These are phyloP conservation scores for Hedychridium roseum DNA, from an alignment of 2,888 invertebrate species.

Conservation along the genomic window DNA sequence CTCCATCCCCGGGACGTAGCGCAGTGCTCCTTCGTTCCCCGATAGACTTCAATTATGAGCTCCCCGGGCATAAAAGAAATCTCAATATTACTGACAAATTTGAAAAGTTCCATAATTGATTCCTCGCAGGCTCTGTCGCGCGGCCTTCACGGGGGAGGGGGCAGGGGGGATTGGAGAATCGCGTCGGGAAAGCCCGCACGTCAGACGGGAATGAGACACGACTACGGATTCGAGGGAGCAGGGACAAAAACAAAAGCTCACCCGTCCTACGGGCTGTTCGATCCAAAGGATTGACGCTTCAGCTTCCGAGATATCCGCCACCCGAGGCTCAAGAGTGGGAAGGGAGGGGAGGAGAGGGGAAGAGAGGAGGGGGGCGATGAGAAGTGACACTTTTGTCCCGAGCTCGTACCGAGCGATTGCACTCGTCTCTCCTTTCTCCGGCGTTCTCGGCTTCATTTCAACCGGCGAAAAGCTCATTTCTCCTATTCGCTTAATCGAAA, in stretches of 20 bases:
- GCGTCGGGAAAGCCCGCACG: slow-evolving; percentile 35
- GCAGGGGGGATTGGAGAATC: slow-evolving; percentile 24
- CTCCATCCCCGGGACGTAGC: slow-evolving; percentile 25
- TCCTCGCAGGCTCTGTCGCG: slow-evolving; percentile 41
- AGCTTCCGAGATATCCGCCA: slow-evolving; percentile 46
- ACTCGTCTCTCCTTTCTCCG: slow-evolving; percentile 35
- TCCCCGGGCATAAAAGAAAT: slow-evolving; percentile 59
- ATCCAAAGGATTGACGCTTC: slow-evolving; percentile 57
- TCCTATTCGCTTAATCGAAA: too few species aligned
- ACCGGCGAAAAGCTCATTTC: slow-evolving; percentile 3
- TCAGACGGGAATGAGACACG: too few species aligned
- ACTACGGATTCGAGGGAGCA: slow-evolving; percentile 42
- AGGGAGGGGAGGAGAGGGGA: too few species aligned
- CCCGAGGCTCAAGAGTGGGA: too few species aligned
- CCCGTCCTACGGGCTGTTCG: slow-evolving; percentile 42
- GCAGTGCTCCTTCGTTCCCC: slow-evolving; percentile 40
- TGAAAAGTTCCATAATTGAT: slow-evolving; percentile 64
- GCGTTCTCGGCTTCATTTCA: too few species aligned
- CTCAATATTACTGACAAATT: slow-evolving; percentile 64
- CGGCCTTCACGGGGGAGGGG: slow-evolving; percentile 25
- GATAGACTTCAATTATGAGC: slow-evolving; percentile 63
- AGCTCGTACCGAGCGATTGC: slow-evolving; percentile 31
- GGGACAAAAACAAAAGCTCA: slow-evolving; percentile 48
- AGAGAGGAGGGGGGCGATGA: too few species aligned
- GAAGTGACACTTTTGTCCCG: slow-evolving; percentile 51